Percentiles rank a stretch among this genome's conserved stretches.
These are phyloP conservation scores for Odontocerum albicorne DNA, from an alignment of 2,888 invertebrate genomes.

Conservation along the genomic window DNA sequence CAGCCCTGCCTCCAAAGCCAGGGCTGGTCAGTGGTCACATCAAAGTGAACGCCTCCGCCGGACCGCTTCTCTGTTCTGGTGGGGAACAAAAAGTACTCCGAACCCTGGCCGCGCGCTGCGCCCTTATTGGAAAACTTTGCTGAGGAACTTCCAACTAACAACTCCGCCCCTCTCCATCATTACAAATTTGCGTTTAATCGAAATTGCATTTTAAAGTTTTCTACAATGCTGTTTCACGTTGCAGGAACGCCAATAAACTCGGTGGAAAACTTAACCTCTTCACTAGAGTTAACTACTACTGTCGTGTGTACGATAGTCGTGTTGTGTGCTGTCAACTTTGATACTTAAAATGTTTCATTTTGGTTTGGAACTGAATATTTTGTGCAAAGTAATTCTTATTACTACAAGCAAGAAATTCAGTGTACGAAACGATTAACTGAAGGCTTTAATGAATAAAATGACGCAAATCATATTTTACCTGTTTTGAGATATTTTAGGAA, in stretches of 20 bases:
- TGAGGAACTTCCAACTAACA: constrained; percentile 19
- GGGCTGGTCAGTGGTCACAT: not conserved
- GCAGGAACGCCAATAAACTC: constrained; percentile 14
- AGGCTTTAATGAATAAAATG: too few relatives aligned
- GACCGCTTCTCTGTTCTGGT: not conserved
- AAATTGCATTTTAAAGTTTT: constrained; percentile 36
- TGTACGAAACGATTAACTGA: too few relatives aligned
- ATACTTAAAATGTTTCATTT: too few relatives aligned
- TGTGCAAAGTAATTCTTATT: too few relatives aligned
- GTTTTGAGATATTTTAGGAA: too few relatives aligned
- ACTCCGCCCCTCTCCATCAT: constrained; percentile 24
- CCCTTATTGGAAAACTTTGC: constrained; percentile 37
- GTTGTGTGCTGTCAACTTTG: too few relatives aligned
- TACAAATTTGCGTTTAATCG: constrained; percentile 35
- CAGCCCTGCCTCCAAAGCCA: not conserved
- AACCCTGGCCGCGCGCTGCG: constrained; percentile 16
- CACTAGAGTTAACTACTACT: too few relatives aligned
- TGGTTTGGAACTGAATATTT: too few relatives aligned
- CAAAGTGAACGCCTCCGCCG: not conserved
- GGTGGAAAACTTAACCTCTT: not conserved
- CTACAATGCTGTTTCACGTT: constrained; percentile 7
- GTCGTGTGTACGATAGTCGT: too few relatives aligned
- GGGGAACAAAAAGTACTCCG: constrained; percentile 17
- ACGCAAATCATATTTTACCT: too few relatives aligned
- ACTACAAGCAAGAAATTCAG: too few relatives aligned